Percentiles rank a stretch among this genome's conserved stretches.
Conservation (phyloP, 1,140 invertebrate species). For the Coptotermes formosanus region DNA sequence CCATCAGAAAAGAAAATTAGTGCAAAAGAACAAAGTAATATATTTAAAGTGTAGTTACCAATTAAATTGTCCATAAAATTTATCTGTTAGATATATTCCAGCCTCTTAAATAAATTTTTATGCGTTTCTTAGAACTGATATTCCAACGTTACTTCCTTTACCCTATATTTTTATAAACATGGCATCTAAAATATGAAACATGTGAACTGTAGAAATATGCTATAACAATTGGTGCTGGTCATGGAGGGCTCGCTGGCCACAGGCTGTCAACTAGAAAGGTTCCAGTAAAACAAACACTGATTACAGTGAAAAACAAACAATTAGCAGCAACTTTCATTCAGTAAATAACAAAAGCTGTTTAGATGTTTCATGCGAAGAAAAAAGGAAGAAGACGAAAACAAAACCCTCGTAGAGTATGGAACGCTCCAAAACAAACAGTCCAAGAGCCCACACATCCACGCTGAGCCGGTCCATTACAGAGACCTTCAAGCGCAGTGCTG, state of each 20-base stretch:
- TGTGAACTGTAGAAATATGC: too few relatives aligned
- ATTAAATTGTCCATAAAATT: too few relatives aligned
- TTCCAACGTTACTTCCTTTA: too few relatives aligned
- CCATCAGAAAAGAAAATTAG: too few relatives aligned
- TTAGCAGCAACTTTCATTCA: background rate
- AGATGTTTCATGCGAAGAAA: background rate
- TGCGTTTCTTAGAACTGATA: too few relatives aligned
- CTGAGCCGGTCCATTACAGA: background rate
- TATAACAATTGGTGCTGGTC: background rate
- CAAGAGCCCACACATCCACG: background rate
- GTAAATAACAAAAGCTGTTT: background rate
- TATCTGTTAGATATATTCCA: too few relatives aligned
- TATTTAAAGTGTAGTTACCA: too few relatives aligned
- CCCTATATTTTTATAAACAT: too few relatives aligned
- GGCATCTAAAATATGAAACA: too few relatives aligned
- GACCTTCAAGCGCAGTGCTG: background rate
- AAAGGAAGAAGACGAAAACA: background rate
- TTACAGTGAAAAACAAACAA: background rate
- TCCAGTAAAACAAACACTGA: background rate
- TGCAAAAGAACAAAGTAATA: too few relatives aligned
- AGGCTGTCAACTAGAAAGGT: background rate
- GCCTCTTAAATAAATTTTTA: too few relatives aligned
- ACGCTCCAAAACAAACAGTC: conserved; percentile 11
- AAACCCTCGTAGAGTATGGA: background rate
- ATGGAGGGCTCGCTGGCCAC: too few relatives aligned